Percentiles rank a stretch among this genome's conserved stretches.
These are phyloP conservation scores for Huso huso DNA, from an alignment of 2,797 vertebrate species.

Conservation along the genomic window DNA sequence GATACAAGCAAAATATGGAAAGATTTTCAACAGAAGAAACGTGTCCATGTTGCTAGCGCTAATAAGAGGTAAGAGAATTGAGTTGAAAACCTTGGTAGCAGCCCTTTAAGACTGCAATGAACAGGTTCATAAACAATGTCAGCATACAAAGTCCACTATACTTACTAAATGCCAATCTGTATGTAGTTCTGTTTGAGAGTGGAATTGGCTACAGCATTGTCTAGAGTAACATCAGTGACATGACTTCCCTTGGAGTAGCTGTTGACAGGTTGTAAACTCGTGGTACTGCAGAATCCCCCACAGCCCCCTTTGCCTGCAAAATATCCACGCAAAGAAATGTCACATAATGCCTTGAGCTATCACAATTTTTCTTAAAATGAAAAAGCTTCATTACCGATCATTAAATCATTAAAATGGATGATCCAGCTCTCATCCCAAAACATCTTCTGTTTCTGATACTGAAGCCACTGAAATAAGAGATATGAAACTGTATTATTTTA, in stretches of 20 bases:
- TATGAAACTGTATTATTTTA: no score
- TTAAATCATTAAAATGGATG: constrained; percentile 58
- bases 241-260: constrained; percentile 47
- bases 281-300: constrained; percentile 45
- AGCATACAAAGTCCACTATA: constrained; percentile 1
- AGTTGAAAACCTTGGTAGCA: no score
- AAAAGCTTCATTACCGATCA: constrained; percentile 47
- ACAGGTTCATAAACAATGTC: no score
- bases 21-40: no score
- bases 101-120: no score
- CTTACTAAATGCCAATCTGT: constrained; percentile 60
- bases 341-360: not conserved
- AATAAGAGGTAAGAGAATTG: no score
- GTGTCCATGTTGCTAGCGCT: no score
- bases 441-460: constrained; percentile 73
- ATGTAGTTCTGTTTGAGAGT: constrained; percentile 48
- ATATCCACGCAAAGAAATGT: not conserved
- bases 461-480: constrained; percentile 51
- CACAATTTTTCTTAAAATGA: not conserved
- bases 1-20: no score
- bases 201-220: constrained; percentile 40
- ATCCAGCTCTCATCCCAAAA: constrained; percentile 76
- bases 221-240: constrained; percentile 45
- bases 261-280: constrained; percentile 46
- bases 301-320: constrained; percentile 41